Evolutionary conservation across 2,888 invertebrate genomes (phyloP).

Genomic region (Morinoia aosen): DNA sequence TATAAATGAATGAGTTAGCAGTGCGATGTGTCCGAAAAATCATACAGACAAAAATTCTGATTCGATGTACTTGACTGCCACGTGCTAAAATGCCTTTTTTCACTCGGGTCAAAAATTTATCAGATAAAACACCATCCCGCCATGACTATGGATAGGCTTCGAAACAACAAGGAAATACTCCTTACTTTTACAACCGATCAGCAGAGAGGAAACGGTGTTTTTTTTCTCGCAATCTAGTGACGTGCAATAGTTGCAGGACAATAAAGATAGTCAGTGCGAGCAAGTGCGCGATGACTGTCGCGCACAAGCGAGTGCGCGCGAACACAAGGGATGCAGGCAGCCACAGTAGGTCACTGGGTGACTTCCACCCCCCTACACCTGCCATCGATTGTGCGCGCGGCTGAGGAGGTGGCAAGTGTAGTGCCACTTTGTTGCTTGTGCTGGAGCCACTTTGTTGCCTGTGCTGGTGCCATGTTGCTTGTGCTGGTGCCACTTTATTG

Average conservation of each 20-base stretch:
- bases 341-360: background rate
- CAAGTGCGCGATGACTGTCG: background rate
- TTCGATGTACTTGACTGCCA: background rate
- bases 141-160: background rate
- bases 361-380: background rate
- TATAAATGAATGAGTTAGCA: background rate
- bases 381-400: background rate
- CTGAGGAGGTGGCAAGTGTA: background rate
- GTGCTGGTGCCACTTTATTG: background rate
- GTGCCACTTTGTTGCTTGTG: slow-evolving; percentile 14
- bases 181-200: background rate
- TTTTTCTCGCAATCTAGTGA: background rate
- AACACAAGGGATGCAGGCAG: background rate
- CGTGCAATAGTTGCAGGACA: background rate
- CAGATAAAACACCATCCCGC: background rate
- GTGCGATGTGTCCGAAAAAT: background rate
- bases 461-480: background rate
- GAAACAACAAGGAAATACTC: background rate
- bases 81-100: background rate
- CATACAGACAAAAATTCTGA: background rate
- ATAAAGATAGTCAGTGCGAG: background rate
- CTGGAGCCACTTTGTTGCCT: background rate
- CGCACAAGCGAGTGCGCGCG: background rate
- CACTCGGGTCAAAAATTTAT: background rate
- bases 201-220: background rate